Evolutionary conservation across 1,140 invertebrate species (phyloP), one percentile per base, ranked within the genome.

Genomic region (Sarcophaga peregrina): DNA sequence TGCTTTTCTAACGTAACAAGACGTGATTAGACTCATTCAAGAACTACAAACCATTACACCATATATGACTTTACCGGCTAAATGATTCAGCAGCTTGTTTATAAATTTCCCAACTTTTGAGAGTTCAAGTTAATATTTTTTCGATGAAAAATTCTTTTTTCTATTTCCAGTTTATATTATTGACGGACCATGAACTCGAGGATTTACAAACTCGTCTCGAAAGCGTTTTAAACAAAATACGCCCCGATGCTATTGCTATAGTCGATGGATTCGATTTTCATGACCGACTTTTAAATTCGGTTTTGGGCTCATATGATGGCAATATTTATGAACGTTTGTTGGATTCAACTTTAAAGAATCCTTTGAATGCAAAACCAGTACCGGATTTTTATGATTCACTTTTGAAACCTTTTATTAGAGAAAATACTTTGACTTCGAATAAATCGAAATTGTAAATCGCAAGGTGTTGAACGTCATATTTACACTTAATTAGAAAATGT

Each of bases 271-370:
- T 98, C 86, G 96, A 98, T 89, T 93, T 68, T 81, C 92, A 93
- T n/a, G 97, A 98, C 89, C 93, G 94, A 85, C 93, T 96, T 54
- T 90, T 98, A 3, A 91, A 93, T 48, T 98, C 97, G 7, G 94
- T 96, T 37, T 90, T 98, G 13, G 97, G 97, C 5, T 93, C 95
- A 17, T 97, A 95, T 87, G 97, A 98, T 91, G 97, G 98, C 9
- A 94, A 96, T 82, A 97, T 98, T 11, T 99, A 94, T 97, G 86
- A 93, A 96, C 78, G 91, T 99, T 6, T 37, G 25, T 37, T 95
- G 86, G 93, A 95, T 73, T 96, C 95, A 87, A 96, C 97, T 0
- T 92, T 94, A 86, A 94, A 95, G 86, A 96, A 95, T 87, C 96
- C 96, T 0, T 91, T 98, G 7, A 98, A 98, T 37, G 4, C 91